Base-by-base conservation (phyloP, 2,888 invertebrate species). In the Bedellia somnulentella region DNA sequence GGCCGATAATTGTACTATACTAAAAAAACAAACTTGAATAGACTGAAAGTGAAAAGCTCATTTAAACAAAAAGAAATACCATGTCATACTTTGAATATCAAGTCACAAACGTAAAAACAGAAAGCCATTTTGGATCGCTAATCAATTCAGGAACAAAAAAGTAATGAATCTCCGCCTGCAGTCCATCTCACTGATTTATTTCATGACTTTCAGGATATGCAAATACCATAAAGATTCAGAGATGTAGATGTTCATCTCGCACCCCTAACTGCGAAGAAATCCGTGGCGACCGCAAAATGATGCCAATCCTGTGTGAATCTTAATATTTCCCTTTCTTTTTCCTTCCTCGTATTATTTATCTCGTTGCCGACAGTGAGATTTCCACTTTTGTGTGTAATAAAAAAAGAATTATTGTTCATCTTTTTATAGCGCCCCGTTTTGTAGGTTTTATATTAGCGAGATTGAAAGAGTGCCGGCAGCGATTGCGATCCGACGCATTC, bases 341-440 rank as follows among this genome's bases (percentile, higher is more conserved):
- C 63, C 64, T 64, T 67, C 57, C 59, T 59, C 57, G 64, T 71
- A 68, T 64, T 71, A 73, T 73, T 73, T 73, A 75, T 71, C 61
- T 68, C 64, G 59, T 57, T 51, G 61, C 62, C 66, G 8, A 71
- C 73, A 70, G 63, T 71, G 71, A 75, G 68, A 73, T 75, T 71
- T 73, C 68, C 70, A 71, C 73, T 75, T 71, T 68, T 59, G 70
- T 56, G 60, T 59, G 63, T 70, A 70, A 71, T 75, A 73, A 73
- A 75, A n/a, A 73, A 62, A 67, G 71, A 73, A 71, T 75, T 73
- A 75, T 73, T 67, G 73, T 67, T 73, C 68, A 71, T 71, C 66
- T 70, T 64, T 75, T 75, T 64, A 67, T 61, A 57, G 56, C 59
- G 49, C 44, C 48, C 47, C 66, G 63, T 68, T 71, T 73, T 71